Base-by-base conservation (phyloP, 2,797 vertebrate species). In the Xiphorhynchus erythropygius region DNA sequence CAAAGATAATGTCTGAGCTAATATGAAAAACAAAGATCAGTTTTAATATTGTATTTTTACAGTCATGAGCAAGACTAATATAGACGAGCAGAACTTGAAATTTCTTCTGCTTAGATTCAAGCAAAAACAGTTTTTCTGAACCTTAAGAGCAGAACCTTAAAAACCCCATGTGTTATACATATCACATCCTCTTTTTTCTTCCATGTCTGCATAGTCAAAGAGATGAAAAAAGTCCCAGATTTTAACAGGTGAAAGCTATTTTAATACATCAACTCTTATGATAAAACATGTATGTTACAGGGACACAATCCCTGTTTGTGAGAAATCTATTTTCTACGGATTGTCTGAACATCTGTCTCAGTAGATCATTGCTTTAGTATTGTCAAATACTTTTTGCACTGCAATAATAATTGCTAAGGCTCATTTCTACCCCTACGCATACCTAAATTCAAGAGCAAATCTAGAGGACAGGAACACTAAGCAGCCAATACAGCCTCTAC, bases 371-470 rank as follows among this genome's bases (percentile, higher is more conserved):
- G 65, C 84, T 55, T 37, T 13, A 73, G 60, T 17, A 81, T 13
- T 73, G n/a, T 49, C 53, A 67, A 74, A 87, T 41, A 60, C 59
- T 53, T 93, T 70, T 22, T 71, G 56, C 37, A 84, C 56, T 56
- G 82, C 63, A 62, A 25, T n/a, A 16, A 42, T 28, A 92, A 46
- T 19, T 79, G 24, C 74, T 44, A 80, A 56, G 35, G n/a, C 33
- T 68, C 79, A 57, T 82, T 93, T 86, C 91, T 96, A 96, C 62
- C 32, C 13, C 60, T 79, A 42, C 5, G 23, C 39, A 81, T 4
- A 93, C n/a, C 94, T 89, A 90, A 73, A 92, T 46, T 52, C 42
- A 91, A 55, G 64, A 62, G 23, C 10, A 65, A 89, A 69, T 87
- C 87, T 88, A 84, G 41, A 95, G 33, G 44, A 53, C 7, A 35